Percentiles rank a stretch among this genome's conserved stretches.
phyloP scores from a whole-genome alignment of 1,140 invertebrate genomes.

The Oscheius sp. region DNA sequence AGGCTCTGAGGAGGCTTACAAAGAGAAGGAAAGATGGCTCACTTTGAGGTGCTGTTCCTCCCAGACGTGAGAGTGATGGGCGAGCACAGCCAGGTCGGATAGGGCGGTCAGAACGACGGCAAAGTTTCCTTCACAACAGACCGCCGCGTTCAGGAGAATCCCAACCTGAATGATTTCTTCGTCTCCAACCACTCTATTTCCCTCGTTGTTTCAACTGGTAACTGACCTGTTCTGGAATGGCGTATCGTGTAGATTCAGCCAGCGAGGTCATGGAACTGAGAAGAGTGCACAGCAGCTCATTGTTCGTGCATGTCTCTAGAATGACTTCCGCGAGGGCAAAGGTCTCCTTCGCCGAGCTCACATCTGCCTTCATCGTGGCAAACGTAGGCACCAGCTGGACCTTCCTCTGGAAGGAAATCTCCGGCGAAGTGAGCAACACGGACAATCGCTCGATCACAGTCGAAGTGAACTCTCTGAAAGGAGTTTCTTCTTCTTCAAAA shows the following conservation, averaged over 20 bases:
- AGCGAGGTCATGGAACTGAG: background rate
- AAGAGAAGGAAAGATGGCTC: too few species aligned
- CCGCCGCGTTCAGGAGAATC: background rate
- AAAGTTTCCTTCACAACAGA: background rate
- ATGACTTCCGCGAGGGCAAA: background rate
- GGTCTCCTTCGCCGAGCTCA: background rate
- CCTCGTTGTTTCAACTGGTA: too few species aligned
- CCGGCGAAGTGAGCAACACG: background rate
- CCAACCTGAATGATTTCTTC: background rate
- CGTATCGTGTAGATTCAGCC: background rate
- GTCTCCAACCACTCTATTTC: too few species aligned
- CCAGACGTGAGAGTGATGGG: background rate
- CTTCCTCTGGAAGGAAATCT: background rate
- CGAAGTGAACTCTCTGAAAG: background rate
- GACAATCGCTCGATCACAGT: background rate
- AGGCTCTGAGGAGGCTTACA: too few species aligned
- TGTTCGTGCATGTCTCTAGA: background rate
- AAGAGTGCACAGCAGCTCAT: background rate
- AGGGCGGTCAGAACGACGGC: background rate
- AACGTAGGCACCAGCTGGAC: background rate
- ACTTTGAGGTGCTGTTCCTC: background rate
- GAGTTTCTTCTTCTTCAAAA: background rate
- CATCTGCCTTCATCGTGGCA: background rate
- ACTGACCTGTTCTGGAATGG: background rate
- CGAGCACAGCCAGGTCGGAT: background rate